Conservation (phyloP, 2,888 invertebrate species). For the Stictocephala bisonia region DNA sequence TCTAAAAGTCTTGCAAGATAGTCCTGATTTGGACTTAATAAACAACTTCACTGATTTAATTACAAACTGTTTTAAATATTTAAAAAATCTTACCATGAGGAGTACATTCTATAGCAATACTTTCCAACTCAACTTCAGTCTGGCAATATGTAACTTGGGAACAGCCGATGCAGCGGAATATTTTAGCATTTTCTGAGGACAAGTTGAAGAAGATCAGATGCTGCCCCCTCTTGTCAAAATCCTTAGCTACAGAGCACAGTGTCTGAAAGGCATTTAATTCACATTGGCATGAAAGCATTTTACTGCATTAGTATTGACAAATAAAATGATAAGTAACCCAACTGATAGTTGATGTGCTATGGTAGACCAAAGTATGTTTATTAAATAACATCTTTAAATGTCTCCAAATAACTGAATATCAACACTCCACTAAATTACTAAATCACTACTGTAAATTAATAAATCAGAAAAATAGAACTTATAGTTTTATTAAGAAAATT, state of each 20-base stretch:
- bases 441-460: neutral
- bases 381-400: neutral
- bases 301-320: too few relatives aligned
- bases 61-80: too few relatives aligned
- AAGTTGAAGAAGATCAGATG: slow-evolving; percentile 68
- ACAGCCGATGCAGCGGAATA: slow-evolving; percentile 40
- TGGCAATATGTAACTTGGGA: slow-evolving; percentile 32
- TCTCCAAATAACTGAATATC: neutral
- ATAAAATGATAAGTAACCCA: too few relatives aligned
- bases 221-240: slow-evolving; percentile 68
- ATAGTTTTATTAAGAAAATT: neutral
- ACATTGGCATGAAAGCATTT: too few relatives aligned
- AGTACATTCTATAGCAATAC: too few relatives aligned
- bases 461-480: slow-evolving; percentile 41
- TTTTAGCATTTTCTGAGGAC: slow-evolving; percentile 56
- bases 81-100: too few relatives aligned
- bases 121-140: slow-evolving; percentile 37
- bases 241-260: slow-evolving; percentile 69
- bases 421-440: slow-evolving; percentile 33
- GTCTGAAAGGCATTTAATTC: slow-evolving; percentile 65
- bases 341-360: too few relatives aligned
- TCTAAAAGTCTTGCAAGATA: too few relatives aligned
- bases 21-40: too few relatives aligned
- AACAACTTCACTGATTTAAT: too few relatives aligned
- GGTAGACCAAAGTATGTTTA: neutral